phyloP scores from a whole-genome alignment of 2,797 vertebrate species.

The Cephalopachus bancanus region DNA sequence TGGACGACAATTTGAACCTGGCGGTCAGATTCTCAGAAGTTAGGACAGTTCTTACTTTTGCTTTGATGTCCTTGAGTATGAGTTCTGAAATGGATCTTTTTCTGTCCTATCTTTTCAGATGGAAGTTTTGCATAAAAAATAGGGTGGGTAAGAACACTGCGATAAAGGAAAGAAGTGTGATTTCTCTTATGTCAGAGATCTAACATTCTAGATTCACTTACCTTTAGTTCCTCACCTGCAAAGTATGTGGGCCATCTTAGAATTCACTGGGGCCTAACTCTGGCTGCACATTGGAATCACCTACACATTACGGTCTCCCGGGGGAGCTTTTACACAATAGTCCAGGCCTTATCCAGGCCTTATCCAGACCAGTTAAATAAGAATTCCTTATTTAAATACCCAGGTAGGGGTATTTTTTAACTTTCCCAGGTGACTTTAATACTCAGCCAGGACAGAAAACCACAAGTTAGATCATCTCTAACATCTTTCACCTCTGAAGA shows the following conservation, averaged over 20 bases:
- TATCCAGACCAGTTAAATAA: neutral
- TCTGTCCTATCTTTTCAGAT: neutral
- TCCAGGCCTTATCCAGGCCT: neutral
- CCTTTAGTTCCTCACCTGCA: neutral
- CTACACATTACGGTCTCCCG: neutral
- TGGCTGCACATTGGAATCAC: neutral
- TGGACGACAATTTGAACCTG: neutral
- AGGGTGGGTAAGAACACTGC: neutral
- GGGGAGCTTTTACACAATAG: neutral
- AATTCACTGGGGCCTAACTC: neutral
- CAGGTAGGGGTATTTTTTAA: neutral
- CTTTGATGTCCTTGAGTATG: neutral
- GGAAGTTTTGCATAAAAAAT: constrained; percentile 16
- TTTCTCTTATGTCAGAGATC: neutral
- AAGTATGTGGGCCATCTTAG: neutral
- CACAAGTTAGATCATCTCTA: neutral
- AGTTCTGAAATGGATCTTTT: neutral
- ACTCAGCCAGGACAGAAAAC: neutral
- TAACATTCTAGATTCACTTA: neutral
- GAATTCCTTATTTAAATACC: neutral
- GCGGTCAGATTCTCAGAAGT: neutral
- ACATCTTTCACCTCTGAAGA: neutral
- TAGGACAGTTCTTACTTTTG: neutral
- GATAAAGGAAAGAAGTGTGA: neutral
- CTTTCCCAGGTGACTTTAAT: neutral